These are phyloP conservation scores for Sebastes melanostomus DNA, from an alignment of 2,797 vertebrate genomes.

Conservation along the genomic window DNA sequence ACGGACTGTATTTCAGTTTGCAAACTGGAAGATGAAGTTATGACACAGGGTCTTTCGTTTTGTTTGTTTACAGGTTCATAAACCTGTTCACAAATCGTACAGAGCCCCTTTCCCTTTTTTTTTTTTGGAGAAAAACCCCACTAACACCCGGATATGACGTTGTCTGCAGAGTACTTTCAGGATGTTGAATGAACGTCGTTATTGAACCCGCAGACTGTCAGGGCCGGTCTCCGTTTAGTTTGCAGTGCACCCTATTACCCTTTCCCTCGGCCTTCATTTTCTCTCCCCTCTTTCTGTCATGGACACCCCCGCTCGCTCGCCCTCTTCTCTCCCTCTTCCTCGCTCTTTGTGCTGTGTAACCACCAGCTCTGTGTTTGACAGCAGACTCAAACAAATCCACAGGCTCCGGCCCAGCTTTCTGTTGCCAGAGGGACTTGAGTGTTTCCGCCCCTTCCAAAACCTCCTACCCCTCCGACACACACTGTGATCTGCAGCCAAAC, in stretches of 20 bases:
- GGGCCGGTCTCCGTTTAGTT: conserved; percentile 41
- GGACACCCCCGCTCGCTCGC: conserved; percentile 22
- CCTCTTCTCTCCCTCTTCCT: conserved; percentile 25
- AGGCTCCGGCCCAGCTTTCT: conserved; percentile 62
- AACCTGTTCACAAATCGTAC: background rate
- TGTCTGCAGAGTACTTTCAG: conserved; percentile 11
- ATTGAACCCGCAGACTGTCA: conserved; percentile 20
- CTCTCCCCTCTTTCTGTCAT: conserved; percentile 6
- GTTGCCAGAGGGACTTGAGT: conserved; percentile 69
- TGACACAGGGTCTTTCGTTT: background rate
- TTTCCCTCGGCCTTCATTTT: conserved; percentile 42
- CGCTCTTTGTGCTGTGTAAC: conserved; percentile 60
- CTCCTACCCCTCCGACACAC: conserved; percentile 41
- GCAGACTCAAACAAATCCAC: conserved; percentile 76
- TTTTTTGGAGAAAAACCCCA: too few relatives aligned
- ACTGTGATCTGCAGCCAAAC: conserved; percentile 67
- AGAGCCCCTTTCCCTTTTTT: too few relatives aligned
- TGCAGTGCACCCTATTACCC: conserved; percentile 51
- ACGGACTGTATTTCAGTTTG: background rate
- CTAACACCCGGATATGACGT: background rate
- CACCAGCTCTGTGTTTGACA: conserved; percentile 73
- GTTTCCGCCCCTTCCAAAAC: conserved; percentile 61
- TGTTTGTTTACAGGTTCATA: background rate
- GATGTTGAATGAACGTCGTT: conserved; percentile 48
- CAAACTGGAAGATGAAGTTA: background rate